Evolutionary conservation across 1,140 invertebrate genomes (phyloP).

Genomic region (Adoxophyes honmai): DNA sequence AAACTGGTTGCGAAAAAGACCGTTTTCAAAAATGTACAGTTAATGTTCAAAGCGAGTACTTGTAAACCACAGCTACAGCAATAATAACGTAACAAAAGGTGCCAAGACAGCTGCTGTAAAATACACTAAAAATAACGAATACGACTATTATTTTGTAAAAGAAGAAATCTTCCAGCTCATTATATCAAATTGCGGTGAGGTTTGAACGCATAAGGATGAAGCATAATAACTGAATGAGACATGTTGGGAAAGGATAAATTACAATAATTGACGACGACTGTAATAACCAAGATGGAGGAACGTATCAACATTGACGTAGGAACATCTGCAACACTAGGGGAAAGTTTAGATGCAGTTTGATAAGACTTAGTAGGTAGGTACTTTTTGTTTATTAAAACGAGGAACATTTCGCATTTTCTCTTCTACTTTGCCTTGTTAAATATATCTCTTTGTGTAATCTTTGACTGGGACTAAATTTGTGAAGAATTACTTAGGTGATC

Average conservation of each 20-base stretch:
- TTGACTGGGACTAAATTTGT: too few relatives aligned
- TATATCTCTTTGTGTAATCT: too few relatives aligned
- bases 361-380: background rate
- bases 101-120: background rate
- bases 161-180: conserved; percentile 9
- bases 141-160: conserved; percentile 2
- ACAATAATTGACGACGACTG: background rate
- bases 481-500: too few relatives aligned
- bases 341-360: conserved; percentile 4
- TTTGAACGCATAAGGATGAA: conserved; percentile 11
- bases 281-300: conserved; percentile 2
- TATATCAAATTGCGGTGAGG: conserved; percentile 6
- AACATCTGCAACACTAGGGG: background rate
- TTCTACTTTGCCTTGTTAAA: too few relatives aligned
- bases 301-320: background rate
- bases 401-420: too few relatives aligned
- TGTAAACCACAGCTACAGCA: too few relatives aligned
- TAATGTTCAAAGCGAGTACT: too few relatives aligned
- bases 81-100: background rate
- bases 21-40: too few relatives aligned
- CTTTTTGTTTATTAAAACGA: too few relatives aligned
- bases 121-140: background rate
- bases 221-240: background rate
- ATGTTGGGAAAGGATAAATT: conserved; percentile 7
- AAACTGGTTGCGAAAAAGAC: too few relatives aligned